A percentile compares a stretch with the other conserved stretches of the same genome.
Evolutionary conservation across 2,113 vertebrate genomes (phyloP).

Genomic region (Pan troglodytes): NHGRI_mPanTro3-v2.1_pri NC_072398.2:1584501-1585000

Average conservation of each 20-base stretch:
- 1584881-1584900: neutral
- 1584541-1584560: neutral
- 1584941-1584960: neutral
- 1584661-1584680: neutral
- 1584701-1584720: neutral
- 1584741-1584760: neutral
- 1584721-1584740: neutral
- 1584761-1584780: neutral
- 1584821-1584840: neutral
- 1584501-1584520: neutral
- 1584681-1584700: neutral
- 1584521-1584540: neutral
- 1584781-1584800: neutral
- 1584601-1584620: too few species aligned
- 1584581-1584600: neutral
- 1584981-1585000: neutral
- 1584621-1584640: neutral
- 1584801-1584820: neutral
- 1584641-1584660: neutral
- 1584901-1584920: neutral
- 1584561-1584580: too few species aligned
- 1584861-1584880: neutral
- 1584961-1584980: neutral
- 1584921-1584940: neutral
- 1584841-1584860: neutral